Evolutionary conservation across 2,113 vertebrate genomes (phyloP).

Genomic region (Eurystomus gularis): DNA sequence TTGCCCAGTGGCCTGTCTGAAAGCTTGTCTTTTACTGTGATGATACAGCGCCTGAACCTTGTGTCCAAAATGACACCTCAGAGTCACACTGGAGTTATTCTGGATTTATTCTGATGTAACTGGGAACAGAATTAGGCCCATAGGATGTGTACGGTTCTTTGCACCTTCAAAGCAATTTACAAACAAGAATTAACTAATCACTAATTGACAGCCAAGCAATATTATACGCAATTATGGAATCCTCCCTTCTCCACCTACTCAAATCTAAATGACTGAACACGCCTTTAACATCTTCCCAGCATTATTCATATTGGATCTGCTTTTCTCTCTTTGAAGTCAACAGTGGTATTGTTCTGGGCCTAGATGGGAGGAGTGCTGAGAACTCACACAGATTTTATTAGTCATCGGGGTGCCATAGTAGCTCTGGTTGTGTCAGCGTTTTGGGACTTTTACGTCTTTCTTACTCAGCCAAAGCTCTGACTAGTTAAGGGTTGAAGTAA

Average conservation of each 20-base stretch:
- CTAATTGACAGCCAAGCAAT: conserved; percentile 56
- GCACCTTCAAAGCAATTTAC: conserved; percentile 61
- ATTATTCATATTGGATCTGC: conserved; percentile 52
- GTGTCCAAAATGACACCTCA: neutral
- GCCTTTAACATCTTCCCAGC: conserved; percentile 61
- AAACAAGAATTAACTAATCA: conserved; percentile 65
- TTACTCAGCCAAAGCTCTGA: conserved; percentile 39
- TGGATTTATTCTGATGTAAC: neutral
- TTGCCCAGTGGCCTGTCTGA: neutral
- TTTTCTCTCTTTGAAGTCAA: conserved; percentile 67
- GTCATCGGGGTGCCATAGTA: conserved; percentile 39
- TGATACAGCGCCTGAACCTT: neutral
- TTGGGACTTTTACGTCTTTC: conserved; percentile 25
- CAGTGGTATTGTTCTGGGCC: conserved; percentile 31
- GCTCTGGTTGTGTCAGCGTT: conserved; percentile 56
- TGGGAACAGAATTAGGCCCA: neutral
- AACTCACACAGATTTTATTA: conserved; percentile 48
- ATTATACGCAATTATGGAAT: conserved; percentile 48
- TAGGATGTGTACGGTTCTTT: neutral
- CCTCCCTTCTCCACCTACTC: conserved; percentile 69
- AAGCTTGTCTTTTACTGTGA: neutral
- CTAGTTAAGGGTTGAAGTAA: neutral
- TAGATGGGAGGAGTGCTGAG: conserved; percentile 56
- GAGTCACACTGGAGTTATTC: neutral
- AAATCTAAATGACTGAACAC: conserved; percentile 64